Evolutionary conservation across 2,888 invertebrate genomes (phyloP), one percentile per base, ranked within the genome.

Genomic region (Leptinotarsa rubiginosa): DNA sequence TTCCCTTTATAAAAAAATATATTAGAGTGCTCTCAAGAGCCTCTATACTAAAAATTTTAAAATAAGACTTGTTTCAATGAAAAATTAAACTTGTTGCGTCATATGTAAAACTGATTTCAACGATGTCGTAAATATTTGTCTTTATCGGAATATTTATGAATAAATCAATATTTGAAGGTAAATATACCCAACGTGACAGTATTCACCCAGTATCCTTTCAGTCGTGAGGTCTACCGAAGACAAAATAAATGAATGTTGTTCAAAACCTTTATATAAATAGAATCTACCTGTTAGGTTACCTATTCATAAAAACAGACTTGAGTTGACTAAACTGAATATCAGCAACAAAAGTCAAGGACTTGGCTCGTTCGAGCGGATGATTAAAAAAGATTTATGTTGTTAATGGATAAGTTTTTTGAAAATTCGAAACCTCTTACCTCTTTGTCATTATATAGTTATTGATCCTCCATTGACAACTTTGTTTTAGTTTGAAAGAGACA

Each of bases 261-360:
- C n/a, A n/a, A 41, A 62, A 62, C 31, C 62, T 41, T 62, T 81
- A 79, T 81, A 81, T 80, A 81, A 80, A 81, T 81, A 81, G 80
- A 81, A 77, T 79, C 79, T 81, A 81, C 80, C 81, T 80, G 81
- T 79, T 78, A 72, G 71, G 69, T 65, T 22, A 47, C 65, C 65
- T 67, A 67, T 47, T 41, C 65, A 72, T 52, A 52, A 59, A 66
- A 72, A 52, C 64, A 67, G 41, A 15, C 67, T 41, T 41, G 47
- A 64, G 64, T 73, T 68, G 74, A 74, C 54, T 73, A 69, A 73
- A 73, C 50, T 64, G 73, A 73, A 54, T 68, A 65, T 69, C 73
- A 69, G 52, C 66, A 67, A 69, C 69, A 73, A 73, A 73, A 73
- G 73, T 73, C 73, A 73, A 73, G 73, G 73, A 64, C 73, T 73